phyloP scores from a whole-genome alignment of 1,140 invertebrate species.

The Macrobrachium rosenbergii region DNA sequence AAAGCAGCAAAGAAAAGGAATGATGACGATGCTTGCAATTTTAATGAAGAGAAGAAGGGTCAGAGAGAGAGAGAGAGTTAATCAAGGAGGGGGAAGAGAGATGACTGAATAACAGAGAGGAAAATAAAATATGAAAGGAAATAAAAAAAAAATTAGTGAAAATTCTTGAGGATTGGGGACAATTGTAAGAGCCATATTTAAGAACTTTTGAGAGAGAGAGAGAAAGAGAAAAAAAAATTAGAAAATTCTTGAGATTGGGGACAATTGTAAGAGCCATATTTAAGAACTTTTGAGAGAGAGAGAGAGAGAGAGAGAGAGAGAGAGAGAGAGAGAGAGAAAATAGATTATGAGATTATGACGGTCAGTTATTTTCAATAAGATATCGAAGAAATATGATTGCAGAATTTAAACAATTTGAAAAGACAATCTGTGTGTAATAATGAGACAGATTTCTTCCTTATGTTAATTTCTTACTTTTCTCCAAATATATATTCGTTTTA shows the following conservation, averaged over 20 bases:
- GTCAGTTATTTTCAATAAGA: background rate
- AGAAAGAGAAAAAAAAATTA: background rate
- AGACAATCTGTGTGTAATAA: too few relatives aligned
- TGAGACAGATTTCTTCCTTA: too few relatives aligned
- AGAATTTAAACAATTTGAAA: too few relatives aligned
- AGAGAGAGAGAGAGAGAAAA: conserved; percentile 1
- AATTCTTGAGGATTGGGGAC: background rate
- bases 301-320: conserved; percentile 25
- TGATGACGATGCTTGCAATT: too few relatives aligned
- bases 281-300: too few relatives aligned
- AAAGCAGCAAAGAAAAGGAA: too few relatives aligned
- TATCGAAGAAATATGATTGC: too few relatives aligned
- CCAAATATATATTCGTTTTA: too few relatives aligned
- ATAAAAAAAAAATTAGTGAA: background rate
- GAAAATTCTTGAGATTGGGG: background rate
- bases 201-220: conserved; percentile 16
- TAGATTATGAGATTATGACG: background rate
- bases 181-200: background rate
- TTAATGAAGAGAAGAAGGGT: too few relatives aligned
- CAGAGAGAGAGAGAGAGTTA: conserved; percentile 16
- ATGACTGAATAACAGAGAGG: background rate
- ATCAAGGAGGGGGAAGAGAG: background rate
- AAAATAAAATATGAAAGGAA: background rate
- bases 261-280: background rate
- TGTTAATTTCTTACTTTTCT: too few relatives aligned